phyloP scores from a whole-genome alignment of 2,888 invertebrate genomes.

The Adineta ricciae region DNA sequence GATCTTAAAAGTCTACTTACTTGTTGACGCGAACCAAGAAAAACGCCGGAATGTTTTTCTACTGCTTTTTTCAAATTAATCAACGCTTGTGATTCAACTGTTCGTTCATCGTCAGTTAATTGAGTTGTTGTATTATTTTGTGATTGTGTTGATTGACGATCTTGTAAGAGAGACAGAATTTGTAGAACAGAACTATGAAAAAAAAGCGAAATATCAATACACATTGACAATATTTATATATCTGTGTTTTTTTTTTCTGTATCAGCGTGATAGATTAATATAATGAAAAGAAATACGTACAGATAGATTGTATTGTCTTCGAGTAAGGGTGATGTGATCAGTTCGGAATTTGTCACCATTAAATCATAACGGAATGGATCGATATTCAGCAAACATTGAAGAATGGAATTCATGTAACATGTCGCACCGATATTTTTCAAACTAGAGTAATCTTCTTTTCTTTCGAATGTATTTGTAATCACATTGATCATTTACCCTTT shows the following conservation, averaged over 20 bases:
- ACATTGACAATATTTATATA: not conserved
- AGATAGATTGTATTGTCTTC: conserved; percentile 9
- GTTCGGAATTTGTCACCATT: not conserved
- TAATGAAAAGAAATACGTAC: not conserved
- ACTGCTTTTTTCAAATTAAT: conserved; percentile 17
- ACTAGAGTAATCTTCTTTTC: conserved; percentile 43
- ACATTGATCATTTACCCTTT: conserved; percentile 20
- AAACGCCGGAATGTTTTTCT: conserved; percentile 16
- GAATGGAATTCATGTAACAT: conserved; percentile 55
- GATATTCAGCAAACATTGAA: conserved; percentile 54
- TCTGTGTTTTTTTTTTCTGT: not conserved
- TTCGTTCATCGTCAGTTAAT: conserved; percentile 16
- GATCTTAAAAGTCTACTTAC: not conserved
- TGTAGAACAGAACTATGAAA: not conserved
- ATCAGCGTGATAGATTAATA: not conserved
- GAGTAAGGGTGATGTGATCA: not conserved
- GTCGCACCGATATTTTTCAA: conserved; percentile 55
- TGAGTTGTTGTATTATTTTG: conserved; percentile 15
- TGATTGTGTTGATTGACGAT: conserved; percentile 13
- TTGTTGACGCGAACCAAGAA: conserved; percentile 11
- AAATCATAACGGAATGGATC: conserved; percentile 21
- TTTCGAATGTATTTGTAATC: no score
- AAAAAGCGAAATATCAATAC: no score
- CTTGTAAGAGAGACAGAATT: not conserved
- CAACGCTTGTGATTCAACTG: not conserved